These are phyloP conservation scores for Agapornis roseicollis DNA, from an alignment of 2,113 vertebrate species.

Conservation along the genomic window DNA sequence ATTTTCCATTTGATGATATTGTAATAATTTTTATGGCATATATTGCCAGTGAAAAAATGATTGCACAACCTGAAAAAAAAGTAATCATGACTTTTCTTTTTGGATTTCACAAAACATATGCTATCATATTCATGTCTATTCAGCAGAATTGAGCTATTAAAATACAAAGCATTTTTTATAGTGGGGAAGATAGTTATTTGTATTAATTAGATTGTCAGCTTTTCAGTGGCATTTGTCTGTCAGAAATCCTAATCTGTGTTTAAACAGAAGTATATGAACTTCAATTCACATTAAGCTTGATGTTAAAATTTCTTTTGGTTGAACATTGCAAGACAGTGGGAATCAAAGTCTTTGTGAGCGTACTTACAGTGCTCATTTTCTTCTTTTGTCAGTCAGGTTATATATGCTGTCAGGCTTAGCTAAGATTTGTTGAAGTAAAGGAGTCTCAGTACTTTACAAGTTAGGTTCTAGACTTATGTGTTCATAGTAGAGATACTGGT, in stretches of 20 bases:
- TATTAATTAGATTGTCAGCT: constrained; percentile 77
- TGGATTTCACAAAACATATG: constrained; percentile 39
- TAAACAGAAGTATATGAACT: constrained; percentile 78
- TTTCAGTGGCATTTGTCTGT: constrained; percentile 74
- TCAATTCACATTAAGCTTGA: constrained; percentile 70
- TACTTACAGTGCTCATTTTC: not conserved
- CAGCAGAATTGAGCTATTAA: constrained; percentile 20
- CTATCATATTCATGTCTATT: not conserved
- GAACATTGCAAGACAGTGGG: constrained; percentile 37
- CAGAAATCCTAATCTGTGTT: constrained; percentile 79
- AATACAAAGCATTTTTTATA: constrained; percentile 53
- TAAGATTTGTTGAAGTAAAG: not conserved
- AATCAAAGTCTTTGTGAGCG: not conserved
- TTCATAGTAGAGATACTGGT: not conserved
- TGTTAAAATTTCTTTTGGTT: constrained; percentile 67
- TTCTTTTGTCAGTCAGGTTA: not conserved
- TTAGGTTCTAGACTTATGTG: not conserved
- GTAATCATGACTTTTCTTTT: not conserved
- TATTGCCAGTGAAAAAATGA: not conserved
- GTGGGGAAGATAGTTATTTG: constrained; percentile 64
- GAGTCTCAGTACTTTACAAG: not conserved
- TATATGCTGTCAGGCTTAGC: not conserved
- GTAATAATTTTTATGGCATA: not conserved
- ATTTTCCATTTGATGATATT: not conserved
- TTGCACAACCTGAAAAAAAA: not conserved